Conservation (phyloP, 2,888 invertebrate species). For the Orgyia antiqua region DNA sequence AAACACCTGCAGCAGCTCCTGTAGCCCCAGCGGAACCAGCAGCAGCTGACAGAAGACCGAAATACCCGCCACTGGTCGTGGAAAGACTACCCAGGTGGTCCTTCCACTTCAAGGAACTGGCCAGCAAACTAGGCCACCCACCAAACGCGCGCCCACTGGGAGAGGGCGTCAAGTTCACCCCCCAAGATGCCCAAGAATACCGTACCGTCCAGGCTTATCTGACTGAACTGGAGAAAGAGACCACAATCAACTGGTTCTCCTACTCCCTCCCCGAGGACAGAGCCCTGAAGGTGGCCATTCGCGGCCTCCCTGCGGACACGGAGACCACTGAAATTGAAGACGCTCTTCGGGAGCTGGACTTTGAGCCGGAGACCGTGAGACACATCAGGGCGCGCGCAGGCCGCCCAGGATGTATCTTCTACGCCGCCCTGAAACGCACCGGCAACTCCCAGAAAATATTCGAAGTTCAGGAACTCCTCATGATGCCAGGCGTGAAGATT, state of each 20-base stretch:
- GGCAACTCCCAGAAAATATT: background rate
- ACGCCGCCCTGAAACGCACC: background rate
- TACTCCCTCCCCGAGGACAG: background rate
- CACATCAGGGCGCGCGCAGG: background rate
- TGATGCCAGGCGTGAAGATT: background rate
- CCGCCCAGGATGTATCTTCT: background rate
- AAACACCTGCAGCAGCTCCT: no score
- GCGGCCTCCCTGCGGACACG: background rate
- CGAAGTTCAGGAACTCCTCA: no score
- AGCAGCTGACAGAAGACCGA: no score
- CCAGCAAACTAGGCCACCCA: constrained; percentile 23
- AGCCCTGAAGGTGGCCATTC: background rate
- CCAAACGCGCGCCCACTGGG: background rate
- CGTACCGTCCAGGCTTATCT: background rate
- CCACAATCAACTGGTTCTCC: background rate
- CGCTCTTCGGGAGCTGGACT: background rate
- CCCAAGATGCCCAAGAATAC: background rate
- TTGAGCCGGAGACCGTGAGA: background rate
- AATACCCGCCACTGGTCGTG: no score
- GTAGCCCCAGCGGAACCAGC: no score
- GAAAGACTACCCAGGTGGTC: no score
- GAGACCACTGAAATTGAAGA: background rate
- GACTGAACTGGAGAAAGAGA: no score
- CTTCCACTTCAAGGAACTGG: constrained; percentile 76
- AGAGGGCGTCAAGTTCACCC: background rate